phyloP scores from a whole-genome alignment of 2,113 vertebrate species.

The Myodes glareolus region DNA sequence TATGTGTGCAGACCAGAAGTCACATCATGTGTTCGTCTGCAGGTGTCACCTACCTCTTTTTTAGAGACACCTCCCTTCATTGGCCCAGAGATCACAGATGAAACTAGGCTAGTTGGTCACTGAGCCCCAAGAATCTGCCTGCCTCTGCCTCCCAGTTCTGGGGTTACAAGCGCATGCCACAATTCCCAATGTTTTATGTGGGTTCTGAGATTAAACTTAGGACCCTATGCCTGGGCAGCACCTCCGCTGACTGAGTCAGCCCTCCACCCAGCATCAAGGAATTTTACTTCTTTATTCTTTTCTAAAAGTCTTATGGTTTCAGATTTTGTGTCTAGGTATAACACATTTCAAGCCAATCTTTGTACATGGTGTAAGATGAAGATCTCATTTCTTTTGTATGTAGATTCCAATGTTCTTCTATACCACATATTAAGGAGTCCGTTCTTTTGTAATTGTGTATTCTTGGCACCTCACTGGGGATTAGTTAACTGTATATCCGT shows the following conservation, averaged over 20 bases:
- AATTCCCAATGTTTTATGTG: background rate
- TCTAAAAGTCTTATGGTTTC: background rate
- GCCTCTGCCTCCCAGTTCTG: background rate
- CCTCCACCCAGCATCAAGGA: background rate
- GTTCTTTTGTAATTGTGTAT: background rate
- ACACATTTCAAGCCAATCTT: background rate
- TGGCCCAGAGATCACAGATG: background rate
- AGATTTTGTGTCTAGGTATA: background rate
- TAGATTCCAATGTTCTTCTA: background rate
- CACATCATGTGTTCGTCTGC: background rate
- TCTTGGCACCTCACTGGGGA: background rate
- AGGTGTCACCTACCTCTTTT: background rate
- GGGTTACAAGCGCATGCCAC: background rate
- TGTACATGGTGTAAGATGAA: background rate
- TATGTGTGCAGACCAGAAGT: no score
- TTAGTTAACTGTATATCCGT: background rate
- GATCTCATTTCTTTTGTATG: background rate
- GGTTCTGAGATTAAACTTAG: background rate
- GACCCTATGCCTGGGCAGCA: background rate
- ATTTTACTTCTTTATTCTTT: background rate
- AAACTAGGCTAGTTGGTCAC: background rate
- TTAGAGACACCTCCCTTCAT: background rate
- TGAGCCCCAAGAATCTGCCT: background rate
- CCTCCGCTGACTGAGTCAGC: background rate
- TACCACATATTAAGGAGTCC: background rate